Base-by-base conservation (phyloP, 2,888 invertebrate genomes). In the Perdita meconis region DNA sequence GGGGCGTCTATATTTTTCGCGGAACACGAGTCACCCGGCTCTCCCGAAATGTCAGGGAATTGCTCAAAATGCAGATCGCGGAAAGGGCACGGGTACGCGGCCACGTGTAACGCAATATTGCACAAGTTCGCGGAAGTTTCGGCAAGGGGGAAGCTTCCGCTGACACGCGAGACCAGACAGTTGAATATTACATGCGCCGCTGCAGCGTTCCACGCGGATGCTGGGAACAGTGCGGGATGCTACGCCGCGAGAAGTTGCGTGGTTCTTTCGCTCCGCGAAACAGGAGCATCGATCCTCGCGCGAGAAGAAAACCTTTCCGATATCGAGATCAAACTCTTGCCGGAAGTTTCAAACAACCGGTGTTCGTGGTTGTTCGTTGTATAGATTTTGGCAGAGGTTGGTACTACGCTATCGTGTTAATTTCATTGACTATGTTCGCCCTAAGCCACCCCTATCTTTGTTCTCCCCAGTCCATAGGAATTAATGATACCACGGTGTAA, bases 71-170 rank as follows among this genome's bases (percentile, higher is more conserved):
- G 73, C 73, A 51, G 56, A 51, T 47, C 72, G 61, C 60, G 19
- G 26, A 53, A 10, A 51, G 42, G 13, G 12, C 63, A 13, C 40
- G 34, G n/a, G 57, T 57, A 57, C 51, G 24, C 67, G 56, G 61
- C 61, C 56, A 55, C 61, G 76, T 73, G 73, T 73, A 77, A 73
- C 57, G 73, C 53, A 68, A 77, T 77, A 77, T 77, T 55, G 74
- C 63, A 26, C 63, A 73, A 77, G 73, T 77, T 69, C 19, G 34
- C 47, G 38, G 42, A 77, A 73, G 63, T 77, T 77, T 68, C 53
- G 61, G 36, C 1, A 64, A 66, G 55, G 59, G n/a, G 44, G 19
- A 53, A 34, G 53, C 53, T 47, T 68, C 47, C 63, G 40, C 47
- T 68, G 76, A 64, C 67, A 61, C 73, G 63, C 47, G 73, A 59